These are phyloP conservation scores for Sympetrum striolatum DNA, from an alignment of 2,888 invertebrate genomes.

Conservation along the genomic window DNA sequence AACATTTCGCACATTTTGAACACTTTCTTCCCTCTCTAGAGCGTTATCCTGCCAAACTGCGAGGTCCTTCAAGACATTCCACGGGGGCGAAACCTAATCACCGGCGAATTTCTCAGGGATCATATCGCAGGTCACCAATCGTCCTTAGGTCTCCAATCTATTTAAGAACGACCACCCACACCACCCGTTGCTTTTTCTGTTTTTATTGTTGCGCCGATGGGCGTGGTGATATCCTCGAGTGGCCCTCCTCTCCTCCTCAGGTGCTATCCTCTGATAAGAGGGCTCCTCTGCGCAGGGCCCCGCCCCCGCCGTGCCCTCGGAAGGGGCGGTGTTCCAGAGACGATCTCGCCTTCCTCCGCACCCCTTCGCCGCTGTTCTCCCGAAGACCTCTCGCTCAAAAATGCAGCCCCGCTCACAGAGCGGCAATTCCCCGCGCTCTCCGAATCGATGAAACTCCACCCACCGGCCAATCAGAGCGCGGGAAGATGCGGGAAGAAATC, in stretches of 20 bases:
- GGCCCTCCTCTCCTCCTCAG: neutral
- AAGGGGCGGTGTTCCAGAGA: slow-evolving; percentile 12
- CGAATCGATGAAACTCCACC: slow-evolving; percentile 34
- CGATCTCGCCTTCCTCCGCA: neutral
- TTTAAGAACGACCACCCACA: neutral
- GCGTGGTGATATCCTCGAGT: neutral
- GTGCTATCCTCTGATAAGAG: neutral
- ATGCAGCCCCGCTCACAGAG: neutral
- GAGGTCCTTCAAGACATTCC: no score
- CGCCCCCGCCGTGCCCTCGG: neutral
- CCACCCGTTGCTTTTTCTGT: neutral
- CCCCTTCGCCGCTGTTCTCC: neutral
- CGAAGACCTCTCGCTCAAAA: slow-evolving; percentile 13
- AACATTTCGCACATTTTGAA: no score
- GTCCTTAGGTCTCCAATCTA: neutral
- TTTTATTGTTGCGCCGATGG: neutral
- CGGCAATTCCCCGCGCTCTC: slow-evolving; percentile 3
- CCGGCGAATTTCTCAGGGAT: neutral
- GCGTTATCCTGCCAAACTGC: no score
- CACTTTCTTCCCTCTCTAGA: no score
- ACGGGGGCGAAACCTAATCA: neutral
- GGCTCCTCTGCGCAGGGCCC: slow-evolving; percentile 20
- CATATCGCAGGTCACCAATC: neutral
- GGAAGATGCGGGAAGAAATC: neutral
- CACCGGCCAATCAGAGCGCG: slow-evolving; percentile 15